phyloP scores from a whole-genome alignment of 2,888 invertebrate species.

The Ennomos fuscantarius region DNA sequence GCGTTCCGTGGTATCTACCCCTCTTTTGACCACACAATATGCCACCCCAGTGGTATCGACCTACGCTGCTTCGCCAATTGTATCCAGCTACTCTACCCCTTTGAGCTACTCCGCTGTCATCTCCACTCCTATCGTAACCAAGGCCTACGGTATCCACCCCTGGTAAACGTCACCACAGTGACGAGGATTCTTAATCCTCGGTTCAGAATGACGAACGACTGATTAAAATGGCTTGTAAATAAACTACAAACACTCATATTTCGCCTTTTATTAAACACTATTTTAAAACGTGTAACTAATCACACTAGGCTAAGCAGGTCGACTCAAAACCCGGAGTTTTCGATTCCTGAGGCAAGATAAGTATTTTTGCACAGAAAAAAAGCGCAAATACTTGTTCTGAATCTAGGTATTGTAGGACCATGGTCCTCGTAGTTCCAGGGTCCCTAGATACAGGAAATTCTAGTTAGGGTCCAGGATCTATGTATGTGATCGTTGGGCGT shows the following conservation, averaged over 20 bases:
- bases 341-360: too few species aligned
- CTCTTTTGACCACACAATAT: constrained; percentile 27
- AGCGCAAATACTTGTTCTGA: too few species aligned
- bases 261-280: constrained; percentile 1
- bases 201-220: constrained; percentile 65
- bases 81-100: constrained; percentile 61
- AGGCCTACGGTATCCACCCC: constrained; percentile 67
- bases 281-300: too few species aligned
- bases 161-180: constrained; percentile 66
- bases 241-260: constrained; percentile 41
- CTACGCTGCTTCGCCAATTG: constrained; percentile 54
- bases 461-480: too few species aligned
- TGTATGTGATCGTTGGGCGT: too few species aligned
- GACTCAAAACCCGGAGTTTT: too few species aligned
- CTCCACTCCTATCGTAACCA: constrained; percentile 59
- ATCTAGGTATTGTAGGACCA: too few species aligned
- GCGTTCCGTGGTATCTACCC: constrained; percentile 63
- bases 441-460: too few species aligned
- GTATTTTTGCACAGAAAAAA: too few species aligned
- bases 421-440: too few species aligned
- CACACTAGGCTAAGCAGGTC: too few species aligned
- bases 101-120: constrained; percentile 52
- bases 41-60: constrained; percentile 58
- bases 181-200: constrained; percentile 55
- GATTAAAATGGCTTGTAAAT: constrained; percentile 57